These are phyloP conservation scores for Mungos mungo DNA, from an alignment of 2,113 vertebrate genomes.

Conservation along the genomic window DNA sequence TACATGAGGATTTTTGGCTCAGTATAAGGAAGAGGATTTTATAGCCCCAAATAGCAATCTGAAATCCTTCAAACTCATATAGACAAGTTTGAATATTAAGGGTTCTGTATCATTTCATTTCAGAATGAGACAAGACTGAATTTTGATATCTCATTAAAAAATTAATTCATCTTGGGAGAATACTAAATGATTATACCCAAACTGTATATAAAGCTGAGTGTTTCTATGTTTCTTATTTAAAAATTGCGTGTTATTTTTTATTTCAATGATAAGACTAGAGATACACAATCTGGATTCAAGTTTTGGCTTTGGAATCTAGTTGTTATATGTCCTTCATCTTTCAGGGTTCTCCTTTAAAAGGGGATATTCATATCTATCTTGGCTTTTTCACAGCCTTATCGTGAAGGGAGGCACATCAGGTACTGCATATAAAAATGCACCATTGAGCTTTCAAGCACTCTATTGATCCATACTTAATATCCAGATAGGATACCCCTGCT, in stretches of 20 bases:
- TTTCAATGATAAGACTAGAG: neutral
- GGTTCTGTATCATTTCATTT: constrained; percentile 17
- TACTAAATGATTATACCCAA: neutral
- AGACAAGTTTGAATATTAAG: constrained; percentile 44
- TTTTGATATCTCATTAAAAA: constrained; percentile 13
- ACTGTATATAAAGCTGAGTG: neutral
- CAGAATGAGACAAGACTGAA: constrained; percentile 28
- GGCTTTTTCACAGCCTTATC: neutral
- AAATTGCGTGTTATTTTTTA: constrained; percentile 29
- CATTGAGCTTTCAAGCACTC: neutral
- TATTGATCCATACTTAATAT: neutral
- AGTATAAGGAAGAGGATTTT: constrained; percentile 60
- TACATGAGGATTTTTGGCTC: constrained; percentile 67
- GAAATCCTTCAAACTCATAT: constrained; percentile 58
- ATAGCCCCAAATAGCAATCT: constrained; percentile 50
- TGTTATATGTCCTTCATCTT: neutral
- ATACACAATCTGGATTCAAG: neutral
- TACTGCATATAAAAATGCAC: neutral
- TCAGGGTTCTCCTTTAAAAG: neutral
- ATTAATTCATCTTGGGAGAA: constrained; percentile 34
- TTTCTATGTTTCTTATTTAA: neutral
- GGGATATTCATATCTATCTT: neutral
- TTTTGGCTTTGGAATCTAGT: neutral
- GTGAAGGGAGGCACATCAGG: neutral
- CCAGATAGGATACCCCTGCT: neutral